Conservation (phyloP, 2,888 invertebrate genomes). For the Hypercompe scribonia region DNA sequence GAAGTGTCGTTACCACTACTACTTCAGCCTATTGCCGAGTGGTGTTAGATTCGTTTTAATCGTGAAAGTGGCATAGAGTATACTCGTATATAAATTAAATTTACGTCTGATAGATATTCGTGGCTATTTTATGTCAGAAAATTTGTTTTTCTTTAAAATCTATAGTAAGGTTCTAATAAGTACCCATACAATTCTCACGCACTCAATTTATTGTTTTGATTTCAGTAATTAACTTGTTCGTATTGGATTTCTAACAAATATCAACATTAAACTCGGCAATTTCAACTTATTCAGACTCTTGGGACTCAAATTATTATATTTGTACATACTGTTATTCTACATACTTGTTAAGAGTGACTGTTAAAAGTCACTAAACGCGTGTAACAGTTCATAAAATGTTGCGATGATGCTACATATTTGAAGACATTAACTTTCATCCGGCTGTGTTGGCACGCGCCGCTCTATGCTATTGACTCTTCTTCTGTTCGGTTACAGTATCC, state of each 20-base stretch:
- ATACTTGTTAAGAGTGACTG: constrained; percentile 40
- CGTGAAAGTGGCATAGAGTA: neutral
- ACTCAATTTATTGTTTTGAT: neutral
- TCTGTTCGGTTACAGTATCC: constrained; percentile 45
- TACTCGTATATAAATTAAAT: no score
- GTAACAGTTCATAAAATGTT: constrained; percentile 48
- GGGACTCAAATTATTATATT: constrained; percentile 14
- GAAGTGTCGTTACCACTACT: no score
- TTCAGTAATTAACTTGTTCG: neutral
- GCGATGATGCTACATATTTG: constrained; percentile 39
- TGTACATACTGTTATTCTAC: constrained; percentile 35
- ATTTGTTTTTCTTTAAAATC: neutral
- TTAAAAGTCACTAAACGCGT: constrained; percentile 45
- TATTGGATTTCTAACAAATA: neutral
- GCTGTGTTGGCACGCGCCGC: constrained; percentile 48
- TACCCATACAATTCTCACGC: neutral
- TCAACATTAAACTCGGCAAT: neutral
- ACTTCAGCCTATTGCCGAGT: no score
- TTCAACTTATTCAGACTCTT: constrained; percentile 8
- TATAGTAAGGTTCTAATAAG: neutral
- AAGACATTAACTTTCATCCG: constrained; percentile 26
- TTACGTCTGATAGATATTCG: neutral
- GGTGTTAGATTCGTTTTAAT: no score
- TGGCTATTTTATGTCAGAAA: neutral
- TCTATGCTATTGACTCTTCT: constrained; percentile 56